These are phyloP conservation scores for Trachymyrmex cornetzi DNA, from an alignment of 1,140 invertebrate species.

Conservation along the genomic window DNA sequence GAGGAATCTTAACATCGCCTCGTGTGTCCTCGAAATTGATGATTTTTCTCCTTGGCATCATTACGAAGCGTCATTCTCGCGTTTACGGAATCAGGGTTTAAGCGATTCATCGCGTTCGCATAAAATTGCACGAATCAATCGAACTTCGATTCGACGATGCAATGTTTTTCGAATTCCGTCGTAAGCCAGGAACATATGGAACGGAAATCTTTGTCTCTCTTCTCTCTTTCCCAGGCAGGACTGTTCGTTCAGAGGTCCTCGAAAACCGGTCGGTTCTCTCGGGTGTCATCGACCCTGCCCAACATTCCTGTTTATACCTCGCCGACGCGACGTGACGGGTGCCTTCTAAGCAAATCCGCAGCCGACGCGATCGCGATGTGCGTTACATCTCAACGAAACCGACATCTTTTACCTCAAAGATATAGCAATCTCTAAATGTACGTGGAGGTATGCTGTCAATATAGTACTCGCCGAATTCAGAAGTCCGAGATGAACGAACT, in stretches of 20 bases:
- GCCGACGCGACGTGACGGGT: constrained; percentile 63
- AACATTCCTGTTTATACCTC: constrained; percentile 76
- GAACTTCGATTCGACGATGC: not conserved
- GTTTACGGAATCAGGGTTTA: not conserved
- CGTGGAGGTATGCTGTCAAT: not conserved
- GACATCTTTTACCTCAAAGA: constrained; percentile 33
- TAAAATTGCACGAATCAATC: not conserved
- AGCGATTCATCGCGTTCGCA: not conserved
- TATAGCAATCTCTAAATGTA: constrained; percentile 15
- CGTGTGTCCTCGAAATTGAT: constrained; percentile 32
- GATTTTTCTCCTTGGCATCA: constrained; percentile 39
- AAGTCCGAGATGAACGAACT: not conserved
- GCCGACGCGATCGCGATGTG: constrained; percentile 24
- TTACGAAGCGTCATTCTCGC: constrained; percentile 18
- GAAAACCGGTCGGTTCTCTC: constrained; percentile 75
- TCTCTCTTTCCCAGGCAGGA: constrained; percentile 68
- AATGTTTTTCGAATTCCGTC: constrained; percentile 47
- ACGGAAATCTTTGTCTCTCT: constrained; percentile 60
- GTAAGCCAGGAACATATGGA: constrained; percentile 32
- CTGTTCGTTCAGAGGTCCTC: constrained; percentile 70
- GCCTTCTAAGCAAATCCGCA: constrained; percentile 58
- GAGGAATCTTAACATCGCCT: constrained; percentile 14
- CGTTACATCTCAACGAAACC: constrained; percentile 35
- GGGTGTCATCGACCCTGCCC: constrained; percentile 78
- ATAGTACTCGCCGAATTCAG: not conserved